Evolutionary conservation across 2,113 vertebrate genomes (phyloP).

Genomic region (Phaethornis superciliosus): DNA sequence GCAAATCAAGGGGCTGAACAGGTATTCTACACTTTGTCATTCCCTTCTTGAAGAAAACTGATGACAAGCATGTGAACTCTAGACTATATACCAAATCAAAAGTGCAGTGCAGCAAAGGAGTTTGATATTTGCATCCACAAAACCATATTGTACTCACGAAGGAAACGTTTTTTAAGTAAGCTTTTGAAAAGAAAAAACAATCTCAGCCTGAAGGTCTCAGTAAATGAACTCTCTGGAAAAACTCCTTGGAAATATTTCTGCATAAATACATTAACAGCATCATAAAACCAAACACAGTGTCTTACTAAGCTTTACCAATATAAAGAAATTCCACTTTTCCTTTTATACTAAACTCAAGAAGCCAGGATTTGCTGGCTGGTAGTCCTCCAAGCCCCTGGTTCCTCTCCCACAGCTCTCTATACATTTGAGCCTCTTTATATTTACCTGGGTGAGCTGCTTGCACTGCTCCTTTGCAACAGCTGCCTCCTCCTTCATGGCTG

Average conservation of each 20-base stretch:
- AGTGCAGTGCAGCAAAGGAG: background rate
- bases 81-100: background rate
- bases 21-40: background rate
- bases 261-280: background rate
- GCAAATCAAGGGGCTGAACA: background rate
- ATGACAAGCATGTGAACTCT: background rate
- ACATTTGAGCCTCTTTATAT: background rate
- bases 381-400: background rate
- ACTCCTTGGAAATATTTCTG: background rate
- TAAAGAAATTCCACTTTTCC: background rate
- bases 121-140: background rate
- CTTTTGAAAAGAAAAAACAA: background rate
- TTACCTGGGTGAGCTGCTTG: conserved; percentile 93
- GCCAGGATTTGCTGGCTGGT: background rate
- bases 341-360: background rate
- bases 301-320: background rate
- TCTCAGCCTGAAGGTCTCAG: background rate
- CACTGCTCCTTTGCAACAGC: conserved; percentile 90
- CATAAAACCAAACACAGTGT: background rate
- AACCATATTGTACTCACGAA: background rate
- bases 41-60: background rate
- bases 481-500: conserved; percentile 87
- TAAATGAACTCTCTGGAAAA: background rate
- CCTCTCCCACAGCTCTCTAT: background rate
- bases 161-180: background rate